Base-by-base conservation (phyloP, 2,797 vertebrate genomes). In the Sciurus vulgaris region DNA sequence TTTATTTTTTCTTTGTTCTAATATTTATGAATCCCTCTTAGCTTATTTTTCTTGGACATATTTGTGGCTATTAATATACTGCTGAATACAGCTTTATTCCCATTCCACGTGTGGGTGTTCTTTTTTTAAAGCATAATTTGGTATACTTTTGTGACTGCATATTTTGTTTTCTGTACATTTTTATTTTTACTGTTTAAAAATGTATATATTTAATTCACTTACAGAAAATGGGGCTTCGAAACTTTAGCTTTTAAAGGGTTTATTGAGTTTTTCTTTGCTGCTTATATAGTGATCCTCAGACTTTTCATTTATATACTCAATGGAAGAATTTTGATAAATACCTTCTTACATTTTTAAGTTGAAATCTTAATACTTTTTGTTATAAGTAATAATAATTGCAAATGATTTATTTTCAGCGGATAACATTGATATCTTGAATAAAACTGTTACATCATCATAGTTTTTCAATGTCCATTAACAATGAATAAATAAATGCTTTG, bases 391-490 rank as follows among this genome's bases (percentile, higher is more conserved):
- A 93, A 56, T 35, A 72, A 59, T 84, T 92, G 35, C 24, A 49
- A 81, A 78, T 33, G 41, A 44, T 87, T 88, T 18, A 28, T 63
- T 93, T 96, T 10, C 44, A 73, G 0, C 56, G 1, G 65, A 38
- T 86, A 63, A 85, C 26, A 33, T 0, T 88, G 47, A 74, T 63
- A 93, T 93, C 92, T 94, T 69, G 7, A 72, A 18, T 93, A 82
- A 78, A 96, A 69, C 38, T 1, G 2, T 22, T 70, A 73, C 0
- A 54, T 92, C 0, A 54, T 92, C 33, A 70, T 12, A 47, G 24
- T 81, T 85, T 90, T 74, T 44, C 51, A 97, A 79, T 88, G 54
- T 89, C 49, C 15, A 22, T 91, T 82, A 59, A 24, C 56, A 91
- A 67, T 33, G 33, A 63, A 38, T 70, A 44, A 47, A 28, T 47